Evolutionary conservation across 2,888 invertebrate species (phyloP).

Genomic region (Drosophila antonietae): DNA sequence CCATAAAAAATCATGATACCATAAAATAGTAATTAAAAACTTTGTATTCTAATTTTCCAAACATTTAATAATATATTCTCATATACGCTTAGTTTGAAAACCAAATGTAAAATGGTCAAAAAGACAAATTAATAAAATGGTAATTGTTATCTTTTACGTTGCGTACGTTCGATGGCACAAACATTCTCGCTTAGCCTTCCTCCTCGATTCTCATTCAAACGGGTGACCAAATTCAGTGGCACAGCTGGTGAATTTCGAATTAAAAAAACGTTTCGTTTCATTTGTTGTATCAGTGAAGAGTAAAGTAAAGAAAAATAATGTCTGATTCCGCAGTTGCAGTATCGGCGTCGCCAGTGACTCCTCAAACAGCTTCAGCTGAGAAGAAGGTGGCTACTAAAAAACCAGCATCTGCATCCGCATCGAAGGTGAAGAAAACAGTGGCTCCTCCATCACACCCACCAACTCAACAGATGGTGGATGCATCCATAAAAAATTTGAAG

Average conservation of each 20-base stretch:
- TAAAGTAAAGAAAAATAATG: constrained; percentile 28
- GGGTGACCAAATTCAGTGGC: constrained; percentile 6
- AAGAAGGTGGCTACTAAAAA: constrained; percentile 45
- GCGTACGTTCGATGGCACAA: constrained; percentile 11
- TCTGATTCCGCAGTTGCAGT: constrained; percentile 47
- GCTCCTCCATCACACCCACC: constrained; percentile 42
- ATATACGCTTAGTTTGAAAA: not conserved
- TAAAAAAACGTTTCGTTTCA: not conserved
- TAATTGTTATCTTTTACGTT: constrained; percentile 8
- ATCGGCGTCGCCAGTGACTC: constrained; percentile 45
- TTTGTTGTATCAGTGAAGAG: not conserved
- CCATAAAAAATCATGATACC: not conserved
- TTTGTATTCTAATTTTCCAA: not conserved
- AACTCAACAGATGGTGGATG: constrained; percentile 57
- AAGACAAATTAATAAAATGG: constrained; percentile 6
- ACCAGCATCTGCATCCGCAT: constrained; percentile 20
- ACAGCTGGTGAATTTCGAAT: not conserved
- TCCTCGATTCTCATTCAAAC: constrained; percentile 41
- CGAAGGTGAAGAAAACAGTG: constrained; percentile 33
- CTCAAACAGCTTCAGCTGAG: constrained; percentile 28
- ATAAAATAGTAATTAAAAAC: not conserved
- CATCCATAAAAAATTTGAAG: constrained; percentile 50
- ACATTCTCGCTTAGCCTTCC: constrained; percentile 20
- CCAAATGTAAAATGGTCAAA: not conserved
- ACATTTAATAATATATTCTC: constrained; percentile 9